Evolutionary conservation across 2,113 vertebrate species (phyloP).

Genomic region (Hemicordylus capensis): DNA sequence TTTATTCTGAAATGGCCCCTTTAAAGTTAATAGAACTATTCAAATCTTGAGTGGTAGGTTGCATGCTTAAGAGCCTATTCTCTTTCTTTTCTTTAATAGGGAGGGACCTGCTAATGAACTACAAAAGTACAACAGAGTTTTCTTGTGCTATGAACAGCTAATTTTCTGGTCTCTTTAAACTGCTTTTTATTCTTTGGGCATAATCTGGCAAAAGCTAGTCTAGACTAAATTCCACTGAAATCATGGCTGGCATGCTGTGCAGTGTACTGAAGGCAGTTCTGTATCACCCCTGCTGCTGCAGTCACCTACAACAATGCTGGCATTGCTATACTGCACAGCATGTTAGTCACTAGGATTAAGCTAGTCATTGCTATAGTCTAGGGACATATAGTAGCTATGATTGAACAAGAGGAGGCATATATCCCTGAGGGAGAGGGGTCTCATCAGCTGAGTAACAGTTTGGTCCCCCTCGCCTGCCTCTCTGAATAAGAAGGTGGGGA

Average conservation of each 20-base stretch:
- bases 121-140: background rate
- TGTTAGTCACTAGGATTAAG: no score
- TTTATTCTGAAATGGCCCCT: background rate
- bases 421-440: no score
- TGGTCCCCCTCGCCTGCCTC: no score
- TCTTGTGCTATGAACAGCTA: background rate
- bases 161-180: fast-evolving
- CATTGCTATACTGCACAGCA: no score
- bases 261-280: no score
- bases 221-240: background rate
- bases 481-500: no score
- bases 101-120: background rate
- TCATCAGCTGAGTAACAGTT: no score
- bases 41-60: background rate
- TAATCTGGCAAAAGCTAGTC: background rate
- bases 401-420: no score
- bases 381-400: no score
- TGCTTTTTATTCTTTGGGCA: background rate
- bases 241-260: background rate
- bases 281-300: no score
- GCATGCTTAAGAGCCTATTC: fast-evolving
- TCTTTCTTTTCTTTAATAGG: background rate
- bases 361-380: no score
- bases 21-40: background rate
- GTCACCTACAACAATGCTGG: no score